Conservation (phyloP, 2,888 invertebrate genomes). For the Rhagium mordax region DNA sequence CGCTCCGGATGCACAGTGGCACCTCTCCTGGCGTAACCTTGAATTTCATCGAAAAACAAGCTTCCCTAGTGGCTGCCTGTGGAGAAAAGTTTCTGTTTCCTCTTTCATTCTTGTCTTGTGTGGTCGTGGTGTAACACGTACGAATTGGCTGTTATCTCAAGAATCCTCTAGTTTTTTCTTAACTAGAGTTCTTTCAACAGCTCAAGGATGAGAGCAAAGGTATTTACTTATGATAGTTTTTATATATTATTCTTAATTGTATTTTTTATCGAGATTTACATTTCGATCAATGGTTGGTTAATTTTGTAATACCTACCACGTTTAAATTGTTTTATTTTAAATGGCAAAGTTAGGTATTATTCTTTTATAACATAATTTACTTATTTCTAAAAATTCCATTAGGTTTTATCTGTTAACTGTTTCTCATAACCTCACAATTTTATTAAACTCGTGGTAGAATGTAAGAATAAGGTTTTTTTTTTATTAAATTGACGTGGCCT, state of each 20-base stretch:
- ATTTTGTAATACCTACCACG: not conserved
- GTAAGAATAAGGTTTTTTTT: not conserved
- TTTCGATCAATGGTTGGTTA: not conserved
- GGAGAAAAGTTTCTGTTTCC: no score
- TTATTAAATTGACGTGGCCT: not conserved
- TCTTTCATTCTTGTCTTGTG: constrained; percentile 48
- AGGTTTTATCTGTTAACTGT: not conserved
- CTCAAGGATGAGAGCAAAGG: constrained; percentile 72
- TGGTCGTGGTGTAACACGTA: constrained; percentile 41
- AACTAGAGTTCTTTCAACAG: constrained; percentile 56
- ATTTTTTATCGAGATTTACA: not conserved
- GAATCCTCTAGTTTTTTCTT: constrained; percentile 58
- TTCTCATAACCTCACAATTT: constrained; percentile 21
- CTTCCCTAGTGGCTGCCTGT: not conserved
- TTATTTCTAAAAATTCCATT: constrained; percentile 10
- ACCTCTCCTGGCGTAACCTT: not conserved
- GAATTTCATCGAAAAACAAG: not conserved
- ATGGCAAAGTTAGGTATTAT: not conserved
- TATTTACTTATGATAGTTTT: constrained; percentile 61
- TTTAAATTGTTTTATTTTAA: not conserved
- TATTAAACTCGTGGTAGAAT: not conserved
- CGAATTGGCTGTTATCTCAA: constrained; percentile 54
- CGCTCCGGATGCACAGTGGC: constrained; percentile 1
- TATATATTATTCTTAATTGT: not conserved
- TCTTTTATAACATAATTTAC: no score